Conservation (phyloP, 2,113 vertebrate species). For the Neodon shergylaensis region DNA sequence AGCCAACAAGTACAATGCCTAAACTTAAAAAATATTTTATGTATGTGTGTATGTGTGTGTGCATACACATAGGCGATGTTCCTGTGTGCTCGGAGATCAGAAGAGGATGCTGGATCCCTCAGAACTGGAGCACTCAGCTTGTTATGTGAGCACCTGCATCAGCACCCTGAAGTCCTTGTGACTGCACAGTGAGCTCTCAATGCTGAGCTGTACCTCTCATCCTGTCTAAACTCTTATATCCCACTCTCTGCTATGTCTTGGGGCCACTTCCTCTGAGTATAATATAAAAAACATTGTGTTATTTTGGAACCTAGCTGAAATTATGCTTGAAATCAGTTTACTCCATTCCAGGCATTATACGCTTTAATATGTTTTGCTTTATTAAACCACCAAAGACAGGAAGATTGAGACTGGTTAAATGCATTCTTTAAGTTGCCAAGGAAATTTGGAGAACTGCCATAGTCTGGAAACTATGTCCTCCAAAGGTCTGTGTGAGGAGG, state of each 20-base stretch:
- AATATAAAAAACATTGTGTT: neutral
- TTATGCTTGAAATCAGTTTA: neutral
- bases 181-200: neutral
- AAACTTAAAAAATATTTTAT: neutral
- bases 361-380: neutral
- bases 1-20: neutral
- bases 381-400: neutral
- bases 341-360: neutral
- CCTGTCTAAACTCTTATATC: neutral
- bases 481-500: neutral
- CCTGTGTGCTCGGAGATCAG: neutral
- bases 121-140: neutral
- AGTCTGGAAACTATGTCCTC: neutral
- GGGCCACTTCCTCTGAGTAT: neutral
- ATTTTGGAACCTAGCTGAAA: neutral
- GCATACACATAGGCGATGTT: accelerated
- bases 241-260: neutral
- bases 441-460: neutral
- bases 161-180: neutral
- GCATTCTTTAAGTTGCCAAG: neutral
- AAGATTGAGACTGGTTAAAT: neutral
- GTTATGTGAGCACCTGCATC: neutral
- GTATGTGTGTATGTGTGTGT: neutral
- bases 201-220: neutral
- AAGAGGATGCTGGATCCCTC: neutral